phyloP scores from a whole-genome alignment of 2,888 invertebrate species.

The Rotaria macrura region DNA sequence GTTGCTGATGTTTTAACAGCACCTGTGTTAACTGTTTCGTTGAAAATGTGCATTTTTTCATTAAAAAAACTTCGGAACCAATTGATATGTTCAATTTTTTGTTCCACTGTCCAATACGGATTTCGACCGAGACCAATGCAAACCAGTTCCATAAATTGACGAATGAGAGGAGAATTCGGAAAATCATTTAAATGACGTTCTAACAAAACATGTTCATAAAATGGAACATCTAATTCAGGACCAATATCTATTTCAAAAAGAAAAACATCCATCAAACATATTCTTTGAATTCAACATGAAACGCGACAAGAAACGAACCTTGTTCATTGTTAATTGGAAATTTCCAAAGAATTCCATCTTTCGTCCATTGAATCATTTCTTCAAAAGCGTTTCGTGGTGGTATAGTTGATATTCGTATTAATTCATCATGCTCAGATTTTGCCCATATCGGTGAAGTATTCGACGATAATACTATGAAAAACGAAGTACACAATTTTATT shows the following conservation, averaged over 20 bases:
- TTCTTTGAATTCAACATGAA: too few species aligned
- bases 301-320: slow-evolving; percentile 54
- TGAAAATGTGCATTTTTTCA: slow-evolving; percentile 54
- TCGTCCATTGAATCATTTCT: slow-evolving; percentile 83
- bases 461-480: not conserved
- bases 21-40: slow-evolving; percentile 30
- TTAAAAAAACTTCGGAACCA: slow-evolving; percentile 86
- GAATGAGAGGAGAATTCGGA: slow-evolving; percentile 74
- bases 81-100: slow-evolving; percentile 74
- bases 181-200: slow-evolving; percentile 73
- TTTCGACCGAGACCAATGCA: slow-evolving; percentile 85
- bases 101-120: slow-evolving; percentile 71
- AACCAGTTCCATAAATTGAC: slow-evolving; percentile 94
- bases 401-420: slow-evolving; percentile 17
- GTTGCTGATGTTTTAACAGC: slow-evolving; percentile 19
- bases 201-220: slow-evolving; percentile 85
- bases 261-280: not conserved
- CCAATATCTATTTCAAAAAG: slow-evolving; percentile 43
- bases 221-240: slow-evolving; percentile 59
- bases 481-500: too few species aligned
- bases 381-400: slow-evolving; percentile 73
- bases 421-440: slow-evolving; percentile 21
- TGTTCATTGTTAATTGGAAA: slow-evolving; percentile 96
- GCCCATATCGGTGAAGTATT: slow-evolving; percentile 22
- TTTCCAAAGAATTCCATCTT: slow-evolving; percentile 83